Evolutionary conservation across 1,140 invertebrate species (phyloP), one percentile per base, ranked within the genome.

Genomic region (Sitophilus oryzae): DNA sequence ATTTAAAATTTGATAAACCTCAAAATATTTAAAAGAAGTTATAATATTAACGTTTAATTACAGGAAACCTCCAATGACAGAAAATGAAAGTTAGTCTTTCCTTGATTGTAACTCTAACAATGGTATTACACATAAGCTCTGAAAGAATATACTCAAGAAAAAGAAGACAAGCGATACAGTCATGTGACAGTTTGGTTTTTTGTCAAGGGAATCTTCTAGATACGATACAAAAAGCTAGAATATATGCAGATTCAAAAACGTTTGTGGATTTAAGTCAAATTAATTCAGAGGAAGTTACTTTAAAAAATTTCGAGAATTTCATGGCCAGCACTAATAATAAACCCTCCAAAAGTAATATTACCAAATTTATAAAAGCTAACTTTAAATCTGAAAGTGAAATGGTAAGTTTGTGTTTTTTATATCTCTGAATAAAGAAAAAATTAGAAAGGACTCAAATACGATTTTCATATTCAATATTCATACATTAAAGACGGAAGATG

Each of bases 211-310:
- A 81, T 23, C 73, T 93, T 18, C 73, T 93, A 14, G 80, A 88
- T 56, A 82, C 79, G 16, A 78, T 92, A 19, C 89, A 93, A 71
- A 81, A 80, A 66, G 78, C 85, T 1, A 70, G 76, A 16, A 76
- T 92, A 18, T 90, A 82, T 69, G 69, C 71, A 2, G 91, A 94
- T 65, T 91, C 88, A 9, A 94, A 94, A 74, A 85, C 86, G 0
- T 93, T 93, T 68, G 91, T 94, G 14, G 91, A 93, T 67, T 83
- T 91, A 79, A 86, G 84, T 64, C 77, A 91, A 66, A 79, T 81
- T 61, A 66, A 75, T 21, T 60, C 77, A 0, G 76, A 81, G 55
- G 77, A 80, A 59, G 76, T 78, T 62, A 86, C 83, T 1, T 65
- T 86, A 19, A 55, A 63, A 1, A 72, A 79, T 36, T 88, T 89